Base-by-base conservation (phyloP, 53 echinoderm and acorn worm genomes). In the Henricia sp. region DNA sequence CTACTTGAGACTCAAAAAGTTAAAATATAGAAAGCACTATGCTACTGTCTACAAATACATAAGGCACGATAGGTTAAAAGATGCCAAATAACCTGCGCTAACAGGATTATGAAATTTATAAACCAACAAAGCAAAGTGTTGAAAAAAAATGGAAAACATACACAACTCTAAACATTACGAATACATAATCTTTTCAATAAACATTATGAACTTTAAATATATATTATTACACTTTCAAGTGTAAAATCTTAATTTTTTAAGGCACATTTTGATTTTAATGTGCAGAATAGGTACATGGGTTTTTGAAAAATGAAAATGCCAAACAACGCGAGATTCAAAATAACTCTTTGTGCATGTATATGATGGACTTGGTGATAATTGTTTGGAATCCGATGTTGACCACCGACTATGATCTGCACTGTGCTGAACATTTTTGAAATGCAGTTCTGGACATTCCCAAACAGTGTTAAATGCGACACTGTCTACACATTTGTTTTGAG, bases 61-160 rank as follows among this genome's bases (percentile, higher is more conserved):
- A 80, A 80, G 80, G 80, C 80, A 80, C 80, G 64, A 40, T 33
- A 33, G 80, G 80, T 80, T 80, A 32, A 64, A 46, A 63, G 46
- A 80, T 30, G 80, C 80, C 80, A 80, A 59, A 34, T 37, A 37
- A 28, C 48, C 34, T 16, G 13, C 30, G 19, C 19, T 23, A 32
- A 80, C 70, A 48, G 80, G 63, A 80, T 64, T 36, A 57, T 41
- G 38, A 25, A 28, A 77, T 37, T 39, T 40, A 59, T 58, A 43
- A 77, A 74, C 75, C 39, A 38, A 57, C 37, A 35, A 13, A 35
- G 35, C n/a, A 37, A 37, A 35, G 41, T 30, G 37, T 41, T 36
- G 14, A 58, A 39, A 46, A 44, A 44, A 64, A 43, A 64, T 32
- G 40, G 63, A 80, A 63, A 63, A 24, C 48, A 62, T 78, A 59